Evolutionary conservation across 2,113 vertebrate species (phyloP).

Genomic region (Salvelinus alpinus): DNA sequence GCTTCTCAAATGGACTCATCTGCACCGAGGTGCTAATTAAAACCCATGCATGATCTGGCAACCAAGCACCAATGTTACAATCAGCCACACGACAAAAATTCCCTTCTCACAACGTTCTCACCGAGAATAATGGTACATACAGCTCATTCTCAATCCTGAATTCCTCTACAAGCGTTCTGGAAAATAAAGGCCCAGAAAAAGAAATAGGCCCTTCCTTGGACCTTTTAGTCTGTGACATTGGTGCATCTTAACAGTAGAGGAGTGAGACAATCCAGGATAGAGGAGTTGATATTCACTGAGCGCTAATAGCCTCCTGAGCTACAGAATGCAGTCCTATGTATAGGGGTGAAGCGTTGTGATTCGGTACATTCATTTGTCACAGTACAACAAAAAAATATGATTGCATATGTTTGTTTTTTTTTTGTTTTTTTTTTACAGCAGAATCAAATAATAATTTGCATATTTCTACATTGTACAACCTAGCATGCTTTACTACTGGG

Average conservation of each 20-base stretch:
- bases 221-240: neutral
- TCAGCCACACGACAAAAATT: neutral
- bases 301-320: neutral
- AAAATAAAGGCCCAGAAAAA: slow-evolving; percentile 48
- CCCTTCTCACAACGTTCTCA: neutral
- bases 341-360: neutral
- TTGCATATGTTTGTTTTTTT: slow-evolving; percentile 5
- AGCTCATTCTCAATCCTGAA: slow-evolving; percentile 42
- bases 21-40: neutral
- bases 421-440: slow-evolving; percentile 49
- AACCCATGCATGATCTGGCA: neutral
- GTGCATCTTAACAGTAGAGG: neutral
- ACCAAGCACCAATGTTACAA: neutral
- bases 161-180: slow-evolving; percentile 51
- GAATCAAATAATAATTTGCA: slow-evolving; percentile 32
- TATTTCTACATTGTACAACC: slow-evolving; percentile 35
- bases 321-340: slow-evolving; percentile 45
- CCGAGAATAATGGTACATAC: neutral
- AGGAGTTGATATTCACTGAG: no score
- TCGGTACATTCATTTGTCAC: neutral
- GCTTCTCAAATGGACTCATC: neutral
- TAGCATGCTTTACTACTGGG: slow-evolving; percentile 49
- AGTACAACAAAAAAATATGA: slow-evolving; percentile 64
- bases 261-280: no score
- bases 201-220: neutral